phyloP scores from a whole-genome alignment of 2,113 vertebrate genomes.

The Brachionichthys hirsutus region DNA sequence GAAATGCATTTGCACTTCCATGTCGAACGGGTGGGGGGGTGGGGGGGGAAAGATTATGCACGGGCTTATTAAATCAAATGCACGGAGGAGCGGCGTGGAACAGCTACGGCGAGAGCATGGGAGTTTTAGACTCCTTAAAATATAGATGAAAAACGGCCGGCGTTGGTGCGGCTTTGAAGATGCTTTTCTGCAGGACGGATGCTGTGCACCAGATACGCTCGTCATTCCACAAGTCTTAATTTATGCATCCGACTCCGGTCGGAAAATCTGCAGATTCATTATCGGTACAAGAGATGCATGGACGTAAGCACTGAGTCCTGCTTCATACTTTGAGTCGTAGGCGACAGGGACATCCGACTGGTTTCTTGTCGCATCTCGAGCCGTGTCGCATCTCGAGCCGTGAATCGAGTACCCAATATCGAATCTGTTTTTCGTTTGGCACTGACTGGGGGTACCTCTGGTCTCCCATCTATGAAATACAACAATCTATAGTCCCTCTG shows the following conservation, averaged over 20 bases:
- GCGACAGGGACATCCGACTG: too few species aligned
- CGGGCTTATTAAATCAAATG: slow-evolving; percentile 13
- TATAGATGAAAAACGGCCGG: slow-evolving; percentile 39
- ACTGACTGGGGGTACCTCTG: too few species aligned
- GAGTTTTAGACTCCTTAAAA: slow-evolving; percentile 20
- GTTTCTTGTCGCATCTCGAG: too few species aligned
- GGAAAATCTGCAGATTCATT: slow-evolving; percentile 20
- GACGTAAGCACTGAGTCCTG: background rate
- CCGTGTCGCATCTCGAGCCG: too few species aligned
- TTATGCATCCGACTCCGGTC: slow-evolving; percentile 34
- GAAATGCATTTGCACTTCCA: slow-evolving; percentile 8
- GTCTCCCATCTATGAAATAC: background rate
- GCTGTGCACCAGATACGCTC: slow-evolving; percentile 43
- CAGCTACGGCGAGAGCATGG: slow-evolving; percentile 12
- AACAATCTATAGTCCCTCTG: slow-evolving; percentile 46
- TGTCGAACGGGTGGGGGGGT: slow-evolving; percentile 12
- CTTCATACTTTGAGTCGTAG: background rate
- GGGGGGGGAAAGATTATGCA: background rate
- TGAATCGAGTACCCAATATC: too few species aligned
- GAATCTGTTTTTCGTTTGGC: too few species aligned
- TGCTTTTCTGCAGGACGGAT: slow-evolving; percentile 39
- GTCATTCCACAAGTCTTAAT: slow-evolving; percentile 35
- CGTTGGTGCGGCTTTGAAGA: slow-evolving; percentile 42
- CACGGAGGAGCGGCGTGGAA: background rate
- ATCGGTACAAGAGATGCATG: slow-evolving; percentile 22